Percentiles rank a stretch among this genome's conserved stretches.
Conservation (phyloP, 35 echinoderm and acorn worm species). For the Lytechinus pictus region DNA sequence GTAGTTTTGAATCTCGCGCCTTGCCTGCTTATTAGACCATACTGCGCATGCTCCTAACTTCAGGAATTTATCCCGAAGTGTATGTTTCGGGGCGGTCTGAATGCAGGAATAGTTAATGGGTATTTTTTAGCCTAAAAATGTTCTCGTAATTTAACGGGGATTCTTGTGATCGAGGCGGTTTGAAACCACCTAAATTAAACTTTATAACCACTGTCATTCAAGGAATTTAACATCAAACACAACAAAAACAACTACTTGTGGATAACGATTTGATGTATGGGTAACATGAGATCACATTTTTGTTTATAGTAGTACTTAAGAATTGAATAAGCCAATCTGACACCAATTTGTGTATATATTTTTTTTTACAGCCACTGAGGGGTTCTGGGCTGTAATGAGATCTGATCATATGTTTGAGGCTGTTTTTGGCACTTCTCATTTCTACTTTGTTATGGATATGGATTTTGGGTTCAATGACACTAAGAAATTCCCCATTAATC, state of each 20-base stretch:
- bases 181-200: too few relatives aligned
- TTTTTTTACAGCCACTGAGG: background rate
- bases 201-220: too few relatives aligned
- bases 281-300: background rate
- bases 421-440: background rate
- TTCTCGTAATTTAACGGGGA: too few relatives aligned
- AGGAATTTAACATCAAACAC: too few relatives aligned
- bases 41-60: too few relatives aligned
- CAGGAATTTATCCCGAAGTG: too few relatives aligned
- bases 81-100: too few relatives aligned
- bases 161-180: too few relatives aligned
- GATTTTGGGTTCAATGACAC: conserved; percentile 24
- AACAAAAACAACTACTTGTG: background rate
- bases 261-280: background rate
- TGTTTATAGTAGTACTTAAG: background rate
- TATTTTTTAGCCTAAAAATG: too few relatives aligned
- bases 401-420: background rate
- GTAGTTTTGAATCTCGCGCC: too few relatives aligned
- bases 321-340: background rate
- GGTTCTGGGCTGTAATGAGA: background rate
- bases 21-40: too few relatives aligned
- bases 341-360: background rate
- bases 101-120: too few relatives aligned
- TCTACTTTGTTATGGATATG: background rate
- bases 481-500: conserved; percentile 8